A percentile compares a stretch with the other conserved stretches of the same genome.
Evolutionary conservation across 2,797 vertebrate species (phyloP).

Genomic region (Sus cebifrons): DNA sequence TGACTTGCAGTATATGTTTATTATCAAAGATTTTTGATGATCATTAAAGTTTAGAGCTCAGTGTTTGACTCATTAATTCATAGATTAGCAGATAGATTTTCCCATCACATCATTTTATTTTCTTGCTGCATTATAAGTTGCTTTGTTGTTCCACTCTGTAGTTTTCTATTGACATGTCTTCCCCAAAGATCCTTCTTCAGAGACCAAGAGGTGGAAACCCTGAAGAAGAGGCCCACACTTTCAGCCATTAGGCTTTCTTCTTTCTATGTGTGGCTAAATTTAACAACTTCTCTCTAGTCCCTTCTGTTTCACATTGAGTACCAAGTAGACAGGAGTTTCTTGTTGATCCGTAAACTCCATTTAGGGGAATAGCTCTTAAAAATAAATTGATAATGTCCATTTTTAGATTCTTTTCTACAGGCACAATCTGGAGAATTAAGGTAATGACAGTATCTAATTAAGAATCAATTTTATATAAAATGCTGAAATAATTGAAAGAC

Average conservation of each 20-base stretch:
- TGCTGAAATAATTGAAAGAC: slow-evolving; percentile 64
- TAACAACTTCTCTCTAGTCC: slow-evolving; percentile 28
- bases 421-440: slow-evolving; percentile 66
- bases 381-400: slow-evolving; percentile 53
- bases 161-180: slow-evolving; percentile 72
- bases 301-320: slow-evolving; percentile 56
- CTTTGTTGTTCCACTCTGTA: slow-evolving; percentile 73
- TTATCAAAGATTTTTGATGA: slow-evolving; percentile 66
- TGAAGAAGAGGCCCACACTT: slow-evolving; percentile 60
- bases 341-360: slow-evolving; percentile 24
- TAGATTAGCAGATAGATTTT: slow-evolving; percentile 56
- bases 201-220: slow-evolving; percentile 28
- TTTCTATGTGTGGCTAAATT: slow-evolving; percentile 56
- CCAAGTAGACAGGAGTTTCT: slow-evolving; percentile 31
- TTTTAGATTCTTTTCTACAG: slow-evolving; percentile 59
- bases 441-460: slow-evolving; percentile 50
- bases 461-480: slow-evolving; percentile 69
- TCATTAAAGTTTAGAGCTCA: slow-evolving; percentile 63
- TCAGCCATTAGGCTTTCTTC: slow-evolving; percentile 43
- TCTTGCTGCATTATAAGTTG: slow-evolving; percentile 71
- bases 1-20: slow-evolving; percentile 71
- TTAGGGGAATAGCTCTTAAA: slow-evolving; percentile 50
- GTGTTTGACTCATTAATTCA: slow-evolving; percentile 65
- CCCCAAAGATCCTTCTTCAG: slow-evolving; percentile 3
- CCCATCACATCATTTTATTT: slow-evolving; percentile 74